Evolutionary conservation across 2,797 vertebrate genomes (phyloP).

Genomic region (Tinamus major): DNA sequence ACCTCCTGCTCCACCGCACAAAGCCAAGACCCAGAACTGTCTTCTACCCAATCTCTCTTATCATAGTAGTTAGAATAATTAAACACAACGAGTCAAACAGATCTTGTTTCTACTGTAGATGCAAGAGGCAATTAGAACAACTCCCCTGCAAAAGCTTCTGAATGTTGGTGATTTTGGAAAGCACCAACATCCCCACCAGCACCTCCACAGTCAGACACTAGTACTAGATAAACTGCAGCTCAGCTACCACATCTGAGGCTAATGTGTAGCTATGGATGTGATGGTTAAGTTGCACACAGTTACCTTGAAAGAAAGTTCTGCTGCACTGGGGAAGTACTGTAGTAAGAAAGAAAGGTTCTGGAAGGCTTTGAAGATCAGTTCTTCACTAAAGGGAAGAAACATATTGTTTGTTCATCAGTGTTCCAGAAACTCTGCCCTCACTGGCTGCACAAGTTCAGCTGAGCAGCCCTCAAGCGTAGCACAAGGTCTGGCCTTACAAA

Average conservation of each 20-base stretch:
- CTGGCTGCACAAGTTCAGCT: not conserved
- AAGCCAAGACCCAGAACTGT: not conserved
- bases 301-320: constrained; percentile 85
- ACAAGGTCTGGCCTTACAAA: not conserved
- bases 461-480: not conserved
- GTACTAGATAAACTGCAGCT: not conserved
- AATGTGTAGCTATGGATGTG: not conserved
- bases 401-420: not conserved
- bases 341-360: constrained; percentile 82
- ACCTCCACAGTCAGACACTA: not conserved
- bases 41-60: not conserved
- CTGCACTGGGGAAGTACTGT: constrained; percentile 77
- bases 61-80: not conserved
- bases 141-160: not conserved
- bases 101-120: not conserved
- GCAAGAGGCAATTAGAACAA: not conserved
- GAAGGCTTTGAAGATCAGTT: constrained; percentile 80
- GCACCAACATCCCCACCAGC: not conserved
- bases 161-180: not conserved
- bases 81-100: not conserved
- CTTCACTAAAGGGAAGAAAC: constrained; percentile 80
- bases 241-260: not conserved
- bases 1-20: not conserved
- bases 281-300: not conserved
- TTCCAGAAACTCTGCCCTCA: not conserved